Conservation (phyloP, 1,140 invertebrate species). For the Agrilus planipennis region DNA sequence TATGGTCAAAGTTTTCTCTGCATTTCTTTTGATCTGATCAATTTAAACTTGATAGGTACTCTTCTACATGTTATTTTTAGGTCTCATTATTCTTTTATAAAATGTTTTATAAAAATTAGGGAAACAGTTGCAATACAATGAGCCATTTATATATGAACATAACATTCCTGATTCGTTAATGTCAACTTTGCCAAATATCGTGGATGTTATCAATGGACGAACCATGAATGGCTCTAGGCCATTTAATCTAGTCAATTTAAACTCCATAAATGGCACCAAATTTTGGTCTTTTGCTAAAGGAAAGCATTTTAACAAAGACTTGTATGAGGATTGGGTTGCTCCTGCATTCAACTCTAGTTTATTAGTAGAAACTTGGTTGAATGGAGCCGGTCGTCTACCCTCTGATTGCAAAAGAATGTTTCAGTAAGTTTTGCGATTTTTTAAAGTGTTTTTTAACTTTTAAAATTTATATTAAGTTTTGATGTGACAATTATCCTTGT, state of each 20-base stretch:
- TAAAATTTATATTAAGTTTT: slow-evolving; percentile 3
- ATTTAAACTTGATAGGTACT: slow-evolving; percentile 57
- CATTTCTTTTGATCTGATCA: slow-evolving; percentile 51
- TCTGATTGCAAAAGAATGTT: slow-evolving; percentile 52
- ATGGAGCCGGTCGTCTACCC: slow-evolving; percentile 59
- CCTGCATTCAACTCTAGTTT: slow-evolving; percentile 56
- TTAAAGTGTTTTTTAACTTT: slow-evolving; percentile 8
- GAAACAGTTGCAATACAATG: slow-evolving; percentile 60
- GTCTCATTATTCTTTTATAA: neutral
- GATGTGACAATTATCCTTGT: slow-evolving; percentile 7
- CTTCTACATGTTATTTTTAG: slow-evolving; percentile 10
- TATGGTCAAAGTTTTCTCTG: slow-evolving; percentile 86
- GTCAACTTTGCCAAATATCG: slow-evolving; percentile 43
- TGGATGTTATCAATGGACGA: slow-evolving; percentile 46
- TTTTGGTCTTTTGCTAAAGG: slow-evolving; percentile 74
- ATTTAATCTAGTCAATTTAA: slow-evolving; percentile 44
- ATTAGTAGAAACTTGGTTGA: slow-evolving; percentile 78
- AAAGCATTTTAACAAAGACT: slow-evolving; percentile 62
- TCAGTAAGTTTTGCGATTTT: slow-evolving; percentile 31
- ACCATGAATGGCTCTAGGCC: slow-evolving; percentile 50
- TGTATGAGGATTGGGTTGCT: slow-evolving; percentile 75
- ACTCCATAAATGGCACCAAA: slow-evolving; percentile 41
- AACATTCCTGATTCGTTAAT: slow-evolving; percentile 43
- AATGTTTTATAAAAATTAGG: slow-evolving; percentile 14
- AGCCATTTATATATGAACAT: slow-evolving; percentile 53